Conservation (phyloP, 2,797 vertebrate species). For the Danio tinwini region DNA sequence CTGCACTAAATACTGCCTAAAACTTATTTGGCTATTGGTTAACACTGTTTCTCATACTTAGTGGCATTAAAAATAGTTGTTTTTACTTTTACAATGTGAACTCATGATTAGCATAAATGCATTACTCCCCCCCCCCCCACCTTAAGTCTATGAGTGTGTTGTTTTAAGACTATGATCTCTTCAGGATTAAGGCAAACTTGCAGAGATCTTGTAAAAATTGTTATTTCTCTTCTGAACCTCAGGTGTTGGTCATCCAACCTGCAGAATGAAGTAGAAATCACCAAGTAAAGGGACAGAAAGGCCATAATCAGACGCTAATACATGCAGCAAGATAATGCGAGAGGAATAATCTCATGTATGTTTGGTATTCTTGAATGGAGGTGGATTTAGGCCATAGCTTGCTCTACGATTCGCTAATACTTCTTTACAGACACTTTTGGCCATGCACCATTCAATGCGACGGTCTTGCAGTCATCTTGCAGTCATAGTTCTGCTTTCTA, state of each 20-base stretch:
- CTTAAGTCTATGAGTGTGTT: neutral
- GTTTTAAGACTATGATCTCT: slow-evolving; percentile 3
- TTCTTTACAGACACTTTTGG: slow-evolving; percentile 25
- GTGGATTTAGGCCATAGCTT: slow-evolving; percentile 16
- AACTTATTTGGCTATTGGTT: neutral
- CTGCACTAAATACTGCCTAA: neutral
- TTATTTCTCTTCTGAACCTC: slow-evolving; percentile 38
- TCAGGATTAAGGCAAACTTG: slow-evolving; percentile 60
- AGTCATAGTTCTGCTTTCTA: slow-evolving; percentile 3
- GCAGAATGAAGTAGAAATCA: slow-evolving; percentile 41
- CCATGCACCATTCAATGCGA: slow-evolving; percentile 30
- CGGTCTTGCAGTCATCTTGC: slow-evolving; percentile 17
- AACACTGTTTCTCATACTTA: neutral
- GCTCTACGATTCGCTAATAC: slow-evolving; percentile 23
- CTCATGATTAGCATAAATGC: neutral
- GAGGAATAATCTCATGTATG: neutral
- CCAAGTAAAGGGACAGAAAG: slow-evolving; percentile 42
- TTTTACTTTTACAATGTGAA: slow-evolving; percentile 16
- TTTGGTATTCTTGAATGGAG: neutral
- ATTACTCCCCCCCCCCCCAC: slow-evolving; percentile 21
- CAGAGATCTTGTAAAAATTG: slow-evolving; percentile 46
- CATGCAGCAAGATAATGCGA: slow-evolving; percentile 12
- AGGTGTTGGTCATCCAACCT: slow-evolving; percentile 59
- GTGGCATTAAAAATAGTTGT: neutral
- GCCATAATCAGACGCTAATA: slow-evolving; percentile 4